Evolutionary conservation across 2,113 vertebrate genomes (phyloP).

Genomic region (Rissa tridactyla): DNA sequence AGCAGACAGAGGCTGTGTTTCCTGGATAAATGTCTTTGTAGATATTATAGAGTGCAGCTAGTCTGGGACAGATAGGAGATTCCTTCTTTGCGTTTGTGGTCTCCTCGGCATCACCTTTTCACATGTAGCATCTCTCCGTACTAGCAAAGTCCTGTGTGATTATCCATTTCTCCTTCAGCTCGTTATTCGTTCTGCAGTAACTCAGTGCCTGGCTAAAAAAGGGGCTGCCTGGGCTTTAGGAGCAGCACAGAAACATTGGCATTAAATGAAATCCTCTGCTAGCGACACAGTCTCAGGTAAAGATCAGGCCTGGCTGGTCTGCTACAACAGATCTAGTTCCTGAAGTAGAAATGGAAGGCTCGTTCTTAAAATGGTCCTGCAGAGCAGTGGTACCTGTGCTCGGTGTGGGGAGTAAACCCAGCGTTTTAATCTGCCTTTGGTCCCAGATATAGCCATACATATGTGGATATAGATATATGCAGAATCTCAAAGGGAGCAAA

Average conservation of each 20-base stretch:
- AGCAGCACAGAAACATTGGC: not conserved
- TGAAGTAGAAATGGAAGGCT: not conserved
- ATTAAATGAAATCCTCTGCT: not conserved
- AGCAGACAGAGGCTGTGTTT: not conserved
- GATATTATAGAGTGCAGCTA: not conserved
- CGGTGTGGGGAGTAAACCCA: not conserved
- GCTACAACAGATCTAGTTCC: not conserved
- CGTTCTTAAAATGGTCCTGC: not conserved
- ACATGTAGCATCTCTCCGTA: not conserved
- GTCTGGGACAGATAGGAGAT: not conserved
- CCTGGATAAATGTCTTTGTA: not conserved
- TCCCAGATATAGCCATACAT: not conserved
- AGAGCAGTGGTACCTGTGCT: not conserved
- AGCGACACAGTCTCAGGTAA: not conserved
- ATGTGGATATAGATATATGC: not conserved
- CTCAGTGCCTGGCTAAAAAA: not conserved
- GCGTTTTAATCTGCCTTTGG: not conserved
- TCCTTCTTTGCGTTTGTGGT: not conserved
- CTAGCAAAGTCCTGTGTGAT: not conserved
- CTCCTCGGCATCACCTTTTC: not conserved
- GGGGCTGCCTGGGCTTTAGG: not conserved
- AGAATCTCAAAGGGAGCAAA: not conserved
- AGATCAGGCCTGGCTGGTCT: not conserved
- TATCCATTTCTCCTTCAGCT: not conserved
- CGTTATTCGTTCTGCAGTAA: not conserved